Percentiles rank a stretch among this genome's conserved stretches.
These are phyloP conservation scores for Tenthredo distinguenda DNA, from an alignment of 2,888 invertebrate genomes.

Conservation along the genomic window DNA sequence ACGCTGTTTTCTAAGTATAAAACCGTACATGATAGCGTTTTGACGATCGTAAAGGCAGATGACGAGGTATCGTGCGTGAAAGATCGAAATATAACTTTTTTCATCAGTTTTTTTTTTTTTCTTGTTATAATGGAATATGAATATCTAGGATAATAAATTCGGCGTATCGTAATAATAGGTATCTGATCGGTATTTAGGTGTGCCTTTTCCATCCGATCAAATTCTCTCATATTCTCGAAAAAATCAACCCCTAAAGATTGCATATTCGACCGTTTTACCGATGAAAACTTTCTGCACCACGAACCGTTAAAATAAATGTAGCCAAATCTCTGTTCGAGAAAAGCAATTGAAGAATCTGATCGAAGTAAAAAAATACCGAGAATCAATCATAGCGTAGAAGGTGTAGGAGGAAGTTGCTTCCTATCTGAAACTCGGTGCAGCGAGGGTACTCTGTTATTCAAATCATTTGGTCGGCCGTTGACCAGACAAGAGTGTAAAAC, in stretches of 20 bases:
- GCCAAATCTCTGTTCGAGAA: too few species aligned
- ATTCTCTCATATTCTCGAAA: not conserved
- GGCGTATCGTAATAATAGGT: not conserved
- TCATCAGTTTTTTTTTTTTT: not conserved
- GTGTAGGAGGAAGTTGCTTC: not conserved
- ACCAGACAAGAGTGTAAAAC: not conserved
- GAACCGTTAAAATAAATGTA: too few species aligned
- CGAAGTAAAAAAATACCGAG: too few species aligned
- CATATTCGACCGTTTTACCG: too few species aligned
- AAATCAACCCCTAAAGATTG: too few species aligned
- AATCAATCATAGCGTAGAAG: too few species aligned
- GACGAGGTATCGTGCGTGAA: conserved; percentile 11
- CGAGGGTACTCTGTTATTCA: conserved; percentile 25
- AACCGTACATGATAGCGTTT: not conserved
- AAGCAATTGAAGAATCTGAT: too few species aligned
- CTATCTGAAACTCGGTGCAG: not conserved
- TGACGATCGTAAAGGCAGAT: not conserved
- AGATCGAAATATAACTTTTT: not conserved
- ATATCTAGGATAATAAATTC: conserved; percentile 29
- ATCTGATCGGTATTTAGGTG: not conserved
- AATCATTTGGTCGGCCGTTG: conserved; percentile 1
- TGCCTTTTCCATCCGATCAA: not conserved
- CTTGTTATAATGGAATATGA: not conserved
- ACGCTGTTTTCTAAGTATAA: not conserved
- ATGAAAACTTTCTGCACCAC: too few species aligned